Percentiles rank a stretch among this genome's conserved stretches.
These are phyloP conservation scores for Acholoe squamosa DNA, from an alignment of 2,888 invertebrate species.

Conservation along the genomic window DNA sequence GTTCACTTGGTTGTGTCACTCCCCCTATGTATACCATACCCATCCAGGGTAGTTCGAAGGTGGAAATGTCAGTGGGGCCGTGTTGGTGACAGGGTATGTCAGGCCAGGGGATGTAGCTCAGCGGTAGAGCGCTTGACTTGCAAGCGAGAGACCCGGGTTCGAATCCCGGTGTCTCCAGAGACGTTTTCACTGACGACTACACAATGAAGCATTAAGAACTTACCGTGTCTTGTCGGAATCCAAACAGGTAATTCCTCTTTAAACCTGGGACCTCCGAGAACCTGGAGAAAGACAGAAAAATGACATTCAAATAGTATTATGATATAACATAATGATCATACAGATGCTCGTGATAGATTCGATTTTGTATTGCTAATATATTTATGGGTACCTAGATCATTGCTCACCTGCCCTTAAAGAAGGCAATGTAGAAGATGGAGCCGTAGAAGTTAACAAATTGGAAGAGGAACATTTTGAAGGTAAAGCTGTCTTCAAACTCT, in stretches of 20 bases:
- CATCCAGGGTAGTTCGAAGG: too few species aligned
- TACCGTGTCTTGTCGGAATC: constrained; percentile 67
- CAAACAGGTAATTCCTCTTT: constrained; percentile 63
- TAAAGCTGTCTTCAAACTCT: constrained; percentile 96
- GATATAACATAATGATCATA: background rate
- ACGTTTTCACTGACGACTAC: too few species aligned
- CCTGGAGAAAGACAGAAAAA: background rate
- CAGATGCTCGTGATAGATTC: too few species aligned
- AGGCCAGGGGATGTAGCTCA: too few species aligned
- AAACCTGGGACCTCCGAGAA: constrained; percentile 64
- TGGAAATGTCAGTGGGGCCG: too few species aligned
- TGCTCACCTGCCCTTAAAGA: constrained; percentile 93
- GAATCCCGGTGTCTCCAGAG: too few species aligned
- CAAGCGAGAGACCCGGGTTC: too few species aligned
- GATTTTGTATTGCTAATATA: too few species aligned
- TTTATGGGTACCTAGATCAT: background rate
- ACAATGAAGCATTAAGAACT: background rate
- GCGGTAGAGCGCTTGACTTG: too few species aligned
- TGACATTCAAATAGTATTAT: background rate
- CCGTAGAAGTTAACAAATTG: constrained; percentile 99
- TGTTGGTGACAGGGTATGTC: too few species aligned
- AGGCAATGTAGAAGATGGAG: constrained; percentile 98
- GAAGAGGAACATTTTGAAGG: constrained; percentile 95
- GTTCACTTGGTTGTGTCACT: too few species aligned
- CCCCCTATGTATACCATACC: too few species aligned